Conservation (phyloP, 2,888 invertebrate genomes). For the Plebejus melissa region DNA sequence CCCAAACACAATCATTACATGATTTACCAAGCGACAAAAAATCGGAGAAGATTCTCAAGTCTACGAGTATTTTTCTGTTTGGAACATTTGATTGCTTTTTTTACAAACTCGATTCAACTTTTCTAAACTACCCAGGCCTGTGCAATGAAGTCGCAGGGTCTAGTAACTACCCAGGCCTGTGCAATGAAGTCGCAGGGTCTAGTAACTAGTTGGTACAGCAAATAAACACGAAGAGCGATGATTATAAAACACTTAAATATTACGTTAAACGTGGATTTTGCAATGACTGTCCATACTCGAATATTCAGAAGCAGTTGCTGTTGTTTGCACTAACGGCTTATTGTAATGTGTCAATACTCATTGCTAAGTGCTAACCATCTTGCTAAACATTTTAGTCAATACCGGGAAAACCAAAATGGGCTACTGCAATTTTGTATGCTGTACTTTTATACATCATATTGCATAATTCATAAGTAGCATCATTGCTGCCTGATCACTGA, state of each 20-base stretch:
- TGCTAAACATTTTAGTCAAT: background rate
- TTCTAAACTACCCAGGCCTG: background rate
- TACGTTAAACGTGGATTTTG: background rate
- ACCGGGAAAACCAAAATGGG: background rate
- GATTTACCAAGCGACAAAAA: no score
- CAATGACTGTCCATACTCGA: background rate
- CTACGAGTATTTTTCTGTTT: no score
- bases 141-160: background rate
- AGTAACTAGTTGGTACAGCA: background rate
- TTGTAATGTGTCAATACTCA: background rate
- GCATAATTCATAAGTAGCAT: background rate
- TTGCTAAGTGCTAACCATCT: background rate
- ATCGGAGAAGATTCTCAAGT: no score
- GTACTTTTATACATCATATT: background rate
- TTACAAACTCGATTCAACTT: background rate
- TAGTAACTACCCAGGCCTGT: background rate
- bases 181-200: no score
- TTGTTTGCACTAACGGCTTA: background rate
- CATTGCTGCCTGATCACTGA: no score
- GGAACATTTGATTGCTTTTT: no score
- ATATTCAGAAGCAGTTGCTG: background rate
- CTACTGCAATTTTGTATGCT: background rate
- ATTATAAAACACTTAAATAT: slow-evolving; percentile 1
- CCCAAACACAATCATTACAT: background rate
- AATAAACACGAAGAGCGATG: background rate